These are phyloP conservation scores for Acromyrmex heyeri DNA, from an alignment of 1,140 invertebrate species.

Conservation along the genomic window DNA sequence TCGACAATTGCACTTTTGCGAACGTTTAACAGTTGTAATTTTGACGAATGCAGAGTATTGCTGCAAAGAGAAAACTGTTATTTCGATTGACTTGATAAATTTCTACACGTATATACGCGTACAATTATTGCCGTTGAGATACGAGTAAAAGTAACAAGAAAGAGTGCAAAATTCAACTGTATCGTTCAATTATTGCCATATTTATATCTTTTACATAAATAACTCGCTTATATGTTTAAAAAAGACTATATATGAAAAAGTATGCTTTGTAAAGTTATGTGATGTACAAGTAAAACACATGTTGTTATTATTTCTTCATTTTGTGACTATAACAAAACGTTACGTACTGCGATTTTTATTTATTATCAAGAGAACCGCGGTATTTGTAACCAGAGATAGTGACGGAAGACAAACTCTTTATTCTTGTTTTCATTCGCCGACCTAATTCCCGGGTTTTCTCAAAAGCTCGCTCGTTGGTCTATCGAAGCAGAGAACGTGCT, in stretches of 20 bases:
- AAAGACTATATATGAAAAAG: background rate
- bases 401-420: conserved; percentile 45
- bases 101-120: background rate
- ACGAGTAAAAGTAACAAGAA: background rate
- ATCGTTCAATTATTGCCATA: background rate
- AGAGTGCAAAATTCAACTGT: background rate
- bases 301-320: conserved; percentile 16
- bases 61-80: background rate
- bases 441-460: conserved; percentile 37
- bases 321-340: conserved; percentile 4
- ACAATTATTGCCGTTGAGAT: background rate
- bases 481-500: conserved; percentile 8
- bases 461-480: conserved; percentile 24
- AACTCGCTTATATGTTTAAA: background rate
- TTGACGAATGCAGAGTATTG: background rate
- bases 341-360: conserved; percentile 23
- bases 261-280: background rate
- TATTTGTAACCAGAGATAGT: conserved; percentile 11
- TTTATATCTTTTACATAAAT: conserved; percentile 10
- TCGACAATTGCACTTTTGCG: background rate
- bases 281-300: too few species aligned
- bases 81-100: conserved; percentile 3
- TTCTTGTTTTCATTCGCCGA: conserved; percentile 44
- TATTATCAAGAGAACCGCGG: conserved; percentile 5
- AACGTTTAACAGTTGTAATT: conserved; percentile 34